Evolutionary conservation across 2,797 vertebrate genomes (phyloP).

Genomic region (Emys orbicularis): DNA sequence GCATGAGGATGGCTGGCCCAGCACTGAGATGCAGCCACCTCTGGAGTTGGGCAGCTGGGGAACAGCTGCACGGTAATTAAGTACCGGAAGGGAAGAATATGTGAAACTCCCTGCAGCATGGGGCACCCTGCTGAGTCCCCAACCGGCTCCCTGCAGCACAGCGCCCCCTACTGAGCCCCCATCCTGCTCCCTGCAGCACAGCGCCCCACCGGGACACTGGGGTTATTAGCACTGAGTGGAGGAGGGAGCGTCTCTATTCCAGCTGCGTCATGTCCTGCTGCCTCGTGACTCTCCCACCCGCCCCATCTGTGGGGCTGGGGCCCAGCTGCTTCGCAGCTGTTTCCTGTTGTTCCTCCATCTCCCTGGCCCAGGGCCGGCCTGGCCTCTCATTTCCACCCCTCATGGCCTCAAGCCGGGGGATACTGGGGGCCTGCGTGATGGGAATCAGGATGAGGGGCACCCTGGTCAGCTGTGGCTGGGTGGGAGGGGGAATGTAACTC

Average conservation of each 20-base stretch:
- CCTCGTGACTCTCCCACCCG: neutral
- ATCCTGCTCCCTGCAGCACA: neutral
- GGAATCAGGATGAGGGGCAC: neutral
- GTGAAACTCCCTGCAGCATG: neutral
- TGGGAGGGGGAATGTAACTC: neutral
- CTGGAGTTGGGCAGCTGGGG: neutral
- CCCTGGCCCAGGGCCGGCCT: neutral
- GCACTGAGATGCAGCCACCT: neutral
- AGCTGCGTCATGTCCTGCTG: neutral
- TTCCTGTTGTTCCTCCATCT: slow-evolving; percentile 16
- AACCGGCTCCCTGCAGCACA: neutral
- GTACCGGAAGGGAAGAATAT: neutral
- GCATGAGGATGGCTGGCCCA: too few relatives aligned
- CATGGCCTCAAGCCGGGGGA: neutral
- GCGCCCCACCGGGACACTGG: neutral
- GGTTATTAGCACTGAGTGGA: neutral
- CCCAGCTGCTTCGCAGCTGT: neutral
- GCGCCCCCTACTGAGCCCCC: too few relatives aligned
- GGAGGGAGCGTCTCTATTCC: neutral
- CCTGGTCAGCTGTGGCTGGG: too few relatives aligned
- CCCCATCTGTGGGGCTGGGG: neutral
- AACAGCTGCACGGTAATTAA: neutral
- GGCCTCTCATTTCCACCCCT: neutral
- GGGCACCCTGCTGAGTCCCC: too few relatives aligned
- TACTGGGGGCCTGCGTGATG: neutral